These are phyloP conservation scores for Erebia ligea DNA, from an alignment of 2,888 invertebrate genomes.

Conservation along the genomic window DNA sequence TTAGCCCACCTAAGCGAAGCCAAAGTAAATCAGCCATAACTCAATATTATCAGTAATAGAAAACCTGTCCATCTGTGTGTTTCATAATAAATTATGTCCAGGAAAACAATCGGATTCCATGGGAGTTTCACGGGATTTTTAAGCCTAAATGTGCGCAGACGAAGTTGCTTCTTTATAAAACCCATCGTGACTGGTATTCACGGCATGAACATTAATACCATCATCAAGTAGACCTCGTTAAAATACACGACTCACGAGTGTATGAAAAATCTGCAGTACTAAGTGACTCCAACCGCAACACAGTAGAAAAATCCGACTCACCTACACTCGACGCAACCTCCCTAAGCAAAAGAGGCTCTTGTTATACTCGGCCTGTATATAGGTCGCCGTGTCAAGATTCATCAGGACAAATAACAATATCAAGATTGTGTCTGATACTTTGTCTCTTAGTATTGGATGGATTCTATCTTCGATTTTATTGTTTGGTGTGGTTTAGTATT, in stretches of 20 bases:
- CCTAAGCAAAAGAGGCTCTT: conserved; percentile 9
- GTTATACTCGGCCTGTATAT: conserved; percentile 10
- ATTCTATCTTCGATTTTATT: background rate
- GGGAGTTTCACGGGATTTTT: too few relatives aligned
- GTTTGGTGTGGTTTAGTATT: background rate
- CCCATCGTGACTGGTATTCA: too few relatives aligned
- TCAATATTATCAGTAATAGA: too few relatives aligned
- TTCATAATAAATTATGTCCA: too few relatives aligned
- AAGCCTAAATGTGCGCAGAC: too few relatives aligned
- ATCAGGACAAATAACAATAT: conserved; percentile 14
- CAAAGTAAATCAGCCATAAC: too few relatives aligned
- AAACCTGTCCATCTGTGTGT: too few relatives aligned
- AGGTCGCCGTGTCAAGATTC: conserved; percentile 19
- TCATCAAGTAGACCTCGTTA: background rate
- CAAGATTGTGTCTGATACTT: conserved; percentile 10
- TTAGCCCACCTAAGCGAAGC: too few relatives aligned
- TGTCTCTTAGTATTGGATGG: background rate
- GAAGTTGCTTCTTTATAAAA: too few relatives aligned
- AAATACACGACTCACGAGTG: background rate
- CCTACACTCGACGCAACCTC: conserved; percentile 10
- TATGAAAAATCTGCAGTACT: background rate
- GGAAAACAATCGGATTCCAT: too few relatives aligned
- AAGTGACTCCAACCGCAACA: conserved; percentile 4
- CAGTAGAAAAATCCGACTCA: conserved; percentile 6
- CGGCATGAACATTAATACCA: too few relatives aligned